Evolutionary conservation across 2,113 vertebrate species (phyloP), one percentile per base, ranked within the genome.

Genomic region (Seriola quinqueradiata): DNA sequence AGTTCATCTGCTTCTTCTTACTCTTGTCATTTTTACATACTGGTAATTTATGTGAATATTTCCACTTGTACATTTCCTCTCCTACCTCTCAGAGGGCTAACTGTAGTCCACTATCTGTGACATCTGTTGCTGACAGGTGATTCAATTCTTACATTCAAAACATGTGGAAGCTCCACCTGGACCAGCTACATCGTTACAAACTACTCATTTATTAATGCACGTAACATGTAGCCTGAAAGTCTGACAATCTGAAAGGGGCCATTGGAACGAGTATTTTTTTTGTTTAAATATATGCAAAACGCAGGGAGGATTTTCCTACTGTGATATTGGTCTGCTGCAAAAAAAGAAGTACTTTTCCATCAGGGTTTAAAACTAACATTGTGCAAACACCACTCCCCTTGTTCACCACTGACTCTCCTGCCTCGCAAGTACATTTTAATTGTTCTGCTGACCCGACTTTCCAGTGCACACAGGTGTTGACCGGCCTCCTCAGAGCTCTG

Each of bases 401-500:
- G 11, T 23, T n/a, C 68, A 32, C 23, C 44, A n/a, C 10, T 61
- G 16, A 70, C 52, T 34, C 40, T 34, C 46, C 58, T 66, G 67
- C 28, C 2, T 48, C 67, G 3, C 42, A 72, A 61, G 52, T 70
- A 34, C 16, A 46, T 67, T 75, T 74, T 23, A 69, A 58, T 48
- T 61, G 63, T 71, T 54, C 34, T 73, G 8, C 67, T 55, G 52
- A 68, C 44, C 32, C 13, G 38, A 34, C 60, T 69, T 52, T 50
- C 28, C 63, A 13, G 50, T n/a, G 66, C 55, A 76, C 85, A 67
- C 34, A 79, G 64, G 61, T n/a, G 59, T 61, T 54, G 74, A 77
- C 5, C 57, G n/a, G 55, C 40, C 68, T 59, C 50, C 40, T 70
- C 57, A 46, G 57, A 70, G 60, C 73, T 61, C 46, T 13, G 50